These are phyloP conservation scores for Dendrocopos noguchii DNA, from an alignment of 2,113 vertebrate genomes.

Conservation along the genomic window DNA sequence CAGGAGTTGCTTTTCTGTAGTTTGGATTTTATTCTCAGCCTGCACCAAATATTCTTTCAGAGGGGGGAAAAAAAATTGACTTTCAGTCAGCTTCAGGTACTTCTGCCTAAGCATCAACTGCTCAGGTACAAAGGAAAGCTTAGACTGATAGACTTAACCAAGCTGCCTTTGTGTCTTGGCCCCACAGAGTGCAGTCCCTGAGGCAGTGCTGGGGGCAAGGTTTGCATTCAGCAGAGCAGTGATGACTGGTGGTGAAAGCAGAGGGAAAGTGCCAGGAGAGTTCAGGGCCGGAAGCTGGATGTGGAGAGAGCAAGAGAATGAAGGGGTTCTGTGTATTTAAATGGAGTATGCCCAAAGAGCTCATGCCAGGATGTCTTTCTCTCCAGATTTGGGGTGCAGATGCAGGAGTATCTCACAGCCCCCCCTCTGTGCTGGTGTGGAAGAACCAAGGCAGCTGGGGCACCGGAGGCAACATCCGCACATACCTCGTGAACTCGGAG, in stretches of 20 bases:
- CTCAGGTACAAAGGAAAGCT: background rate
- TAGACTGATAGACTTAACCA: background rate
- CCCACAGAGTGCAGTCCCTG: background rate
- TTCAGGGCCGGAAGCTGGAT: background rate
- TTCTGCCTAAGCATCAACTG: background rate
- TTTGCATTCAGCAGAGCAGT: background rate
- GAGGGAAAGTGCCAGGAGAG: background rate
- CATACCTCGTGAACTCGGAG: slow-evolving; percentile 82
- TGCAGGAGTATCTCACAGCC: slow-evolving; percentile 87
- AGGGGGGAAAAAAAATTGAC: background rate
- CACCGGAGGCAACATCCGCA: slow-evolving; percentile 82
- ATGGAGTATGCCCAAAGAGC: background rate
- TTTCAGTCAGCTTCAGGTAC: background rate
- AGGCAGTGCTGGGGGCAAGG: background rate
- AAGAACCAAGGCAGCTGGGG: slow-evolving; percentile 94
- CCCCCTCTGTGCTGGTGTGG: slow-evolving; percentile 92
- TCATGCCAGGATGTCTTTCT: background rate
- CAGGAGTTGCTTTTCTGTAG: background rate
- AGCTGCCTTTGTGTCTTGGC: background rate
- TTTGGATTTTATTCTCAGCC: background rate
- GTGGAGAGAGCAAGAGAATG: background rate
- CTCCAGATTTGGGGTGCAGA: slow-evolving; percentile 91
- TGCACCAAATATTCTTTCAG: background rate
- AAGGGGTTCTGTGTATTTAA: background rate
- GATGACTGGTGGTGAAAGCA: background rate